Conservation (phyloP, 2,113 vertebrate genomes). For the Dolichotis patagonum region DNA sequence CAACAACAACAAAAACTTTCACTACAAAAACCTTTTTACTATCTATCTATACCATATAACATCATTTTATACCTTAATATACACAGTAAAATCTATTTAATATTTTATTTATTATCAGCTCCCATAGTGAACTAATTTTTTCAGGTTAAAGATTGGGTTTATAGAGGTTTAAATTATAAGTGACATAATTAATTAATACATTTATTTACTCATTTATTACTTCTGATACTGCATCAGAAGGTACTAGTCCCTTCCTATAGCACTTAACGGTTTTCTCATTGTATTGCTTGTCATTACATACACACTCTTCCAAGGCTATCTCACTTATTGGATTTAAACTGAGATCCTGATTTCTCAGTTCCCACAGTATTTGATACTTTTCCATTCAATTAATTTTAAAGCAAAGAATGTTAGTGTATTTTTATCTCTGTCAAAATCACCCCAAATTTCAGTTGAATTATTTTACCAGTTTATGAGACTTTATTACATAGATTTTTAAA, state of each 20-base stretch:
- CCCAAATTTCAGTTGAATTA: background rate
- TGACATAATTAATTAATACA: background rate
- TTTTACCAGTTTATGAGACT: background rate
- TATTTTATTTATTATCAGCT: background rate
- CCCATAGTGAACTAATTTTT: background rate
- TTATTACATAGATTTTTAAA: background rate
- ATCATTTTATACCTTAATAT: background rate
- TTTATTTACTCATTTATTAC: background rate
- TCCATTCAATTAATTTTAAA: background rate
- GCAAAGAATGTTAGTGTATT: background rate
- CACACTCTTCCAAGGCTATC: background rate
- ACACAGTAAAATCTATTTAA: background rate
- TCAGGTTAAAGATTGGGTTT: background rate
- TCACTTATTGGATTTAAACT: background rate
- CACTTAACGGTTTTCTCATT: background rate
- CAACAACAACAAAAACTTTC: background rate
- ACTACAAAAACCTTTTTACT: background rate
- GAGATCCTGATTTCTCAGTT: background rate
- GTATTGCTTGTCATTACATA: background rate
- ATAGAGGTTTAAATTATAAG: background rate
- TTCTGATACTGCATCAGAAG: background rate
- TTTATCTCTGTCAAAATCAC: background rate
- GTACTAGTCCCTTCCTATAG: background rate
- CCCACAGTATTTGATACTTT: background rate
- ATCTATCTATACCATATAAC: background rate